These are phyloP conservation scores for Folsomia manolachei DNA, from an alignment of 2,888 invertebrate genomes.

Conservation along the genomic window DNA sequence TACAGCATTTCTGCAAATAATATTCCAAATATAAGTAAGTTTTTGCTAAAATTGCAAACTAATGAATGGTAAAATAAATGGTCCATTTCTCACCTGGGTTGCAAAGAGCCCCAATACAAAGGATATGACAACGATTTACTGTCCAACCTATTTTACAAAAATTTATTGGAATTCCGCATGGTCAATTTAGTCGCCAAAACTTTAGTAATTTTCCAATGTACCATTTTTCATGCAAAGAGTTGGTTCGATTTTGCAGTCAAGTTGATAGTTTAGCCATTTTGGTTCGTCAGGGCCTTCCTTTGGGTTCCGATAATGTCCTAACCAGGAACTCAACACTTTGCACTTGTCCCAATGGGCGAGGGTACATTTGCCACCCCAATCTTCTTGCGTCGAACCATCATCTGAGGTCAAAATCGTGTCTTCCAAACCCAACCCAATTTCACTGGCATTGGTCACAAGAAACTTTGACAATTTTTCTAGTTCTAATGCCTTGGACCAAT, in stretches of 20 bases:
- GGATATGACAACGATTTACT: constrained; percentile 43
- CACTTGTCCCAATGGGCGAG: constrained; percentile 27
- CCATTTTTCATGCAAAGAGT: constrained; percentile 34
- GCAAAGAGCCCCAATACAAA: constrained; percentile 41
- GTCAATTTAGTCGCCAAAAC: too few species aligned
- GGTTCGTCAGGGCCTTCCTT: constrained; percentile 21
- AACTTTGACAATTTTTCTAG: background rate
- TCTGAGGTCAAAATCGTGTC: constrained; percentile 18
- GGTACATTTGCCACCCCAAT: constrained; percentile 34
- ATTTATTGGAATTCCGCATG: too few species aligned
- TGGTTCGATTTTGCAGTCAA: constrained; percentile 26
- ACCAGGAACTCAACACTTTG: constrained; percentile 25
- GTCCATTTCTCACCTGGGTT: constrained; percentile 21
- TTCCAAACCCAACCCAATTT: background rate
- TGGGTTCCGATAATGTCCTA: constrained; percentile 22
- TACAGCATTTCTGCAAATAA: constrained; percentile 29
- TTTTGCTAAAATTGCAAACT: background rate
- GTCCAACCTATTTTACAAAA: too few species aligned
- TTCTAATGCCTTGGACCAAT: too few species aligned
- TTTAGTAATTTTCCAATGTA: too few species aligned
- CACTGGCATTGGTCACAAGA: background rate
- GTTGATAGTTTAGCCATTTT: constrained; percentile 7
- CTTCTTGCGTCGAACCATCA: constrained; percentile 30
- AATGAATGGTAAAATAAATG: constrained; percentile 1
- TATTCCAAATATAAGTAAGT: background rate